phyloP scores from a whole-genome alignment of 2,888 invertebrate species.

The Andricus curvator region DNA sequence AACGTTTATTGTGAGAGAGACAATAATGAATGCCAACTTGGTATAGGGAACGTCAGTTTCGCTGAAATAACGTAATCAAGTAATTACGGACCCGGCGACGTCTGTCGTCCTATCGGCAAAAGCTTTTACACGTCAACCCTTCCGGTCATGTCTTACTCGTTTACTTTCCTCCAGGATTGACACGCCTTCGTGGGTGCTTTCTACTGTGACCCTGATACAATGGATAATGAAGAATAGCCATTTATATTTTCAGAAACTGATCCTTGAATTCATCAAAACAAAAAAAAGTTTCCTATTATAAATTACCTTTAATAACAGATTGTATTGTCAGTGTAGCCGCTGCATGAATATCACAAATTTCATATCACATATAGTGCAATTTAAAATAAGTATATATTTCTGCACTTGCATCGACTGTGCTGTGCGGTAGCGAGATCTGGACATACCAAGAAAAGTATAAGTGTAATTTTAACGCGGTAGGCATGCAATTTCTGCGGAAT shows the following conservation, averaged over 20 bases:
- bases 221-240: neutral
- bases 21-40: conserved; percentile 29
- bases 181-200: conserved; percentile 44
- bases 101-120: conserved; percentile 57
- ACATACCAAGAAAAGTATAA: too few relatives aligned
- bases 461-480: too few relatives aligned
- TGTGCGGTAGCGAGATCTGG: too few relatives aligned
- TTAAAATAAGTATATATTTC: too few relatives aligned
- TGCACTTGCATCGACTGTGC: too few relatives aligned
- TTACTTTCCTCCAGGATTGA: conserved; percentile 51
- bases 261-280: neutral
- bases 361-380: too few relatives aligned
- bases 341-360: too few relatives aligned
- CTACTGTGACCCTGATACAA: conserved; percentile 32
- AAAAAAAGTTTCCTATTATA: neutral
- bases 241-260: neutral
- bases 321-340: neutral
- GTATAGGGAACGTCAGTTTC: conserved; percentile 56
- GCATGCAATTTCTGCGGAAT: too few relatives aligned
- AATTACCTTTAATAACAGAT: neutral
- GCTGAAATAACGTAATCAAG: conserved; percentile 58
- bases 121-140: conserved; percentile 57
- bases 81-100: conserved; percentile 63
- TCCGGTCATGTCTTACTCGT: conserved; percentile 57
- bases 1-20: conserved; percentile 24